Evolutionary conservation across 2,797 vertebrate genomes (phyloP).

Genomic region (Crax fasciolata): DNA sequence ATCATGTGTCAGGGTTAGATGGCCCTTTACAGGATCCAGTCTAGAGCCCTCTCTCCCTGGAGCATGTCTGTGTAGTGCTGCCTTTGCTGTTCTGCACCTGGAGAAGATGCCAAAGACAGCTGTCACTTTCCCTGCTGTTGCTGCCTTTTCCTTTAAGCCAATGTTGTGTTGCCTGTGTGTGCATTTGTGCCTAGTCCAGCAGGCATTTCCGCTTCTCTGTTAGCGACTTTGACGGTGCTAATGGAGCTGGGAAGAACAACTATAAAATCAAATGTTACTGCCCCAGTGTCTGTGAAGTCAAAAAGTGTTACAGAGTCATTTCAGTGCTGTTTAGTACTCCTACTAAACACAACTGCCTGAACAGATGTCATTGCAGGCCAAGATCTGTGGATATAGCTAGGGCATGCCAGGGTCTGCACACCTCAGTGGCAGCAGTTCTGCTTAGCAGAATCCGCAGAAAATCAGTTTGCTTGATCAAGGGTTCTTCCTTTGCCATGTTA

Average conservation of each 20-base stretch:
- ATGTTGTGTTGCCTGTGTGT: accelerated
- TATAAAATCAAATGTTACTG: neutral
- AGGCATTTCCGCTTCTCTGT: neutral
- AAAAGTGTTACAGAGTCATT: neutral
- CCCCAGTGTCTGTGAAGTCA: neutral
- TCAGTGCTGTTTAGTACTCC: neutral
- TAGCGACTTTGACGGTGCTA: neutral
- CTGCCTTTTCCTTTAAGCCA: neutral
- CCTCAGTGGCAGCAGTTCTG: neutral
- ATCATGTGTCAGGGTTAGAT: neutral
- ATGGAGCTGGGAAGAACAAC: neutral
- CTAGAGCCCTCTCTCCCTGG: accelerated
- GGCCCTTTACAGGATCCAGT: neutral
- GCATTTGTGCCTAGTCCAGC: accelerated
- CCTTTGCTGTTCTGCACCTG: neutral
- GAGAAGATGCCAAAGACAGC: accelerated
- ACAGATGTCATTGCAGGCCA: accelerated
- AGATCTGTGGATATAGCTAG: neutral
- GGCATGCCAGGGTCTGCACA: neutral
- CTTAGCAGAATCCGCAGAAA: neutral
- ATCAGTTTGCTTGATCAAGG: neutral
- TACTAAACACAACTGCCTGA: neutral
- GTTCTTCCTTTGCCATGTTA: neutral
- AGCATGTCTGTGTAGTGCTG: accelerated
- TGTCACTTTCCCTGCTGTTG: neutral